phyloP scores from a whole-genome alignment of 2,113 vertebrate genomes.

The Noturus placidus region DNA sequence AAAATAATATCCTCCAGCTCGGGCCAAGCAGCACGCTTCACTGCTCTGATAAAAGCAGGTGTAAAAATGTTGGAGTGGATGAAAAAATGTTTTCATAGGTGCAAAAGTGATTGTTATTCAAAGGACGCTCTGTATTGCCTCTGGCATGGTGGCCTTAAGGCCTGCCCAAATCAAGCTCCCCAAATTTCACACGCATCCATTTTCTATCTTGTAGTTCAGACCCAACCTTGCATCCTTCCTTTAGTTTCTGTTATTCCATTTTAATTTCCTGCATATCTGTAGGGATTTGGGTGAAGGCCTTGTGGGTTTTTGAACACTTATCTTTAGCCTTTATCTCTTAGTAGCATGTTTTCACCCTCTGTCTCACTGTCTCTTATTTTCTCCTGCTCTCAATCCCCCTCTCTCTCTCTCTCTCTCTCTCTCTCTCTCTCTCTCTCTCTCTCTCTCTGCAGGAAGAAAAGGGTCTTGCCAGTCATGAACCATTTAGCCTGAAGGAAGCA shows the following conservation, averaged over 20 bases:
- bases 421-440: conserved; percentile 54
- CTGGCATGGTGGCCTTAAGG: conserved; percentile 69
- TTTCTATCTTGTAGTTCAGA: conserved; percentile 58
- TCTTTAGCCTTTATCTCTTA: conserved; percentile 65
- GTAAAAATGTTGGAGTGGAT: conserved; percentile 74
- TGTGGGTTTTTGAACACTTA: conserved; percentile 53
- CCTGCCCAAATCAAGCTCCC: conserved; percentile 68
- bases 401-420: conserved; percentile 48
- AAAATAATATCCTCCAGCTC: conserved; percentile 80
- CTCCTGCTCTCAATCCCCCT: conserved; percentile 28
- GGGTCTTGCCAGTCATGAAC: conserved; percentile 77
- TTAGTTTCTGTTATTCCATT: conserved; percentile 69
- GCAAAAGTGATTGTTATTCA: conserved; percentile 80
- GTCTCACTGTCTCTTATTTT: conserved; percentile 58
- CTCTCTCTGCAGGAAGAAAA: conserved; percentile 64
- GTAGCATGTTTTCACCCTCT: conserved; percentile 36
- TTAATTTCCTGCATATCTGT: conserved; percentile 71
- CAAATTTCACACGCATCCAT: conserved; percentile 70
- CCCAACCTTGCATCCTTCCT: conserved; percentile 61
- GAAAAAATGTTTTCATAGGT: conserved; percentile 77
- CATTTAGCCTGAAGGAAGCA: conserved; percentile 78
- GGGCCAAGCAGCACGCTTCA: conserved; percentile 71
- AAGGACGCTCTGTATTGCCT: conserved; percentile 67
- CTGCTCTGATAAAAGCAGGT: conserved; percentile 76
- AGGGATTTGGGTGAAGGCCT: conserved; percentile 67